A percentile compares a stretch with the other conserved stretches of the same genome.
These are phyloP conservation scores for Euwallacea fornicatus DNA, from an alignment of 1,140 invertebrate genomes.

Conservation along the genomic window DNA sequence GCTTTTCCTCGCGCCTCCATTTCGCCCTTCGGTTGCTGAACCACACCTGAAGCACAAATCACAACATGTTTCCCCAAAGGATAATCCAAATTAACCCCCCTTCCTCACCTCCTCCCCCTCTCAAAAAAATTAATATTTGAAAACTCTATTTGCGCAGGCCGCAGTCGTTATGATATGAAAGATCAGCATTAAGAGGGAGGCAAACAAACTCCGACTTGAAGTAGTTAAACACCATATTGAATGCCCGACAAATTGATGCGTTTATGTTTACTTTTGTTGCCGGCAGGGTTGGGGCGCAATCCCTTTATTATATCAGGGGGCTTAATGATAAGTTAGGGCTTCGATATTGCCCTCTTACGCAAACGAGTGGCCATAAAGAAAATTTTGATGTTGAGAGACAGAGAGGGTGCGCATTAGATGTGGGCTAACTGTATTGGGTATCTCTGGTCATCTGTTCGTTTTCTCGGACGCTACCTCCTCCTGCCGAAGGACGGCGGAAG, in stretches of 20 bases:
- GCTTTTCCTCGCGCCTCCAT: slow-evolving; percentile 96
- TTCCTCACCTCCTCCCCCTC: background rate
- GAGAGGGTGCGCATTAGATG: too few relatives aligned
- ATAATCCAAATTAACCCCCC: slow-evolving; percentile 9
- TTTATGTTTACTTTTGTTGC: slow-evolving; percentile 38
- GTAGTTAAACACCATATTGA: slow-evolving; percentile 45
- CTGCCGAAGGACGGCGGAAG: too few relatives aligned
- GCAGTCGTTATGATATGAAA: slow-evolving; percentile 51
- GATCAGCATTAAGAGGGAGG: slow-evolving; percentile 40
- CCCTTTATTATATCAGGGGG: slow-evolving; percentile 11
- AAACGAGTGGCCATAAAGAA: too few relatives aligned
- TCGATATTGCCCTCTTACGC: background rate
- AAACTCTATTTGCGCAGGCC: slow-evolving; percentile 47
- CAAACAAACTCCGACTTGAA: slow-evolving; percentile 36
- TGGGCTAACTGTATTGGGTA: too few relatives aligned
- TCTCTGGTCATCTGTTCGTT: too few relatives aligned
- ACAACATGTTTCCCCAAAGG: slow-evolving; percentile 3
- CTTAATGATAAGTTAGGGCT: slow-evolving; percentile 1
- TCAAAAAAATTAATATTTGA: slow-evolving; percentile 18
- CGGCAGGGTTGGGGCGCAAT: background rate
- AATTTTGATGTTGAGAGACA: too few relatives aligned
- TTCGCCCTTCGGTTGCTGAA: slow-evolving; percentile 98
- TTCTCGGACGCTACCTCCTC: too few relatives aligned
- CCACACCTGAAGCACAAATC: slow-evolving; percentile 77
- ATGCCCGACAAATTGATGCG: slow-evolving; percentile 44